Conservation (phyloP, 1,140 invertebrate species). For the Drosophila triauraria region DNA sequence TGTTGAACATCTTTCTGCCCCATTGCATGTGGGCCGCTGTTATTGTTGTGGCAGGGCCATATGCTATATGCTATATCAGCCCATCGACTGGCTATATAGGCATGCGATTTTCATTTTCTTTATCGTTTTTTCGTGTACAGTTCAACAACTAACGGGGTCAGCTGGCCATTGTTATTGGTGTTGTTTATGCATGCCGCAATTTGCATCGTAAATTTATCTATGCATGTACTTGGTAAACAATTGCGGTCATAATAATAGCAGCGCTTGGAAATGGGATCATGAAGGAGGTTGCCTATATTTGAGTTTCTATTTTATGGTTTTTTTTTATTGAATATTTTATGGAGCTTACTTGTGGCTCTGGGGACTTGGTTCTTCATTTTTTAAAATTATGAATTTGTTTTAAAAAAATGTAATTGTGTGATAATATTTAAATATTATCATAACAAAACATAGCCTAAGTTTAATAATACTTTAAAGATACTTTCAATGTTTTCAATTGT, state of each 20-base stretch:
- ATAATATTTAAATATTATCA: too few relatives aligned
- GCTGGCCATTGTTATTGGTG: constrained; percentile 69
- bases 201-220: constrained; percentile 55
- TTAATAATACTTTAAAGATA: too few relatives aligned
- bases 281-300: too few relatives aligned
- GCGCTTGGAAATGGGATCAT: background rate
- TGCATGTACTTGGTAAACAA: constrained; percentile 19
- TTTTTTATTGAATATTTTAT: background rate
- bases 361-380: too few relatives aligned
- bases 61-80: constrained; percentile 21
- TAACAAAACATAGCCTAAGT: too few relatives aligned
- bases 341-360: too few relatives aligned
- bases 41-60: constrained; percentile 34
- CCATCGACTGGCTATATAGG: constrained; percentile 6
- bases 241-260: constrained; percentile 9
- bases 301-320: background rate
- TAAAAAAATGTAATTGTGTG: too few relatives aligned
- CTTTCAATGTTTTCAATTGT: too few relatives aligned
- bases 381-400: too few relatives aligned
- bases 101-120: constrained; percentile 55
- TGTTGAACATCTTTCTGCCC: constrained; percentile 48
- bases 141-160: constrained; percentile 81
- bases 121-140: constrained; percentile 65
- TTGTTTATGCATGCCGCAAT: constrained; percentile 71
- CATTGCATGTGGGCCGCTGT: constrained; percentile 44